These are phyloP conservation scores for Lagodon rhomboides DNA, from an alignment of 2,797 vertebrate species.

Conservation along the genomic window DNA sequence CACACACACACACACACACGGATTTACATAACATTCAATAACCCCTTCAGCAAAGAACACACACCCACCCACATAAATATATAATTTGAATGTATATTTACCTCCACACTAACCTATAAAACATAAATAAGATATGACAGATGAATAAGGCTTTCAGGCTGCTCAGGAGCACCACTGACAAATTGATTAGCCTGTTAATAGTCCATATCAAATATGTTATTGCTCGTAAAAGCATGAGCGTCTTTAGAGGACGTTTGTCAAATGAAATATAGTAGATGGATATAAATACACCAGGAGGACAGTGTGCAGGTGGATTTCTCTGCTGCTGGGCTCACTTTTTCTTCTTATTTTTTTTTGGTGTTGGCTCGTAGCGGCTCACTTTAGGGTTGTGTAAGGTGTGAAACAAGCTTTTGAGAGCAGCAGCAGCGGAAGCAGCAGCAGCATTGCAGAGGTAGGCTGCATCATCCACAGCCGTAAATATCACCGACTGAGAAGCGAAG, in stretches of 20 bases:
- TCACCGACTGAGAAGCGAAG: conserved; percentile 36
- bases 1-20: conserved; percentile 7
- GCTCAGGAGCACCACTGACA: conserved; percentile 13
- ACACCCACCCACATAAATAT: neutral
- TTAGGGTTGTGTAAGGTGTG: conserved; percentile 59
- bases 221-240: conserved; percentile 1
- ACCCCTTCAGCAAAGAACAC: neutral
- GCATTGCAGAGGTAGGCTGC: conserved; percentile 75
- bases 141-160: neutral
- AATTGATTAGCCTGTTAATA: conserved; percentile 7
- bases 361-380: conserved; percentile 19
- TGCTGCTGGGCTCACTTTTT: conserved; percentile 1
- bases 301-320: neutral
- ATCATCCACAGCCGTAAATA: conserved; percentile 50
- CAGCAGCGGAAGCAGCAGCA: conserved; percentile 38
- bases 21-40: conserved; percentile 4
- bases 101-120: too few species aligned
- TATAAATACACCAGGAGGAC: neutral
- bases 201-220: neutral
- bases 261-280: neutral
- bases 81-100: neutral
- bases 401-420: conserved; percentile 53
- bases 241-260: neutral
- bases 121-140: conserved; percentile 5
- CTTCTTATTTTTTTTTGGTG: neutral